Evolutionary conservation across 1,140 invertebrate species (phyloP), one percentile per base, ranked within the genome.

Genomic region (Drosophila trapezifrons): DNA sequence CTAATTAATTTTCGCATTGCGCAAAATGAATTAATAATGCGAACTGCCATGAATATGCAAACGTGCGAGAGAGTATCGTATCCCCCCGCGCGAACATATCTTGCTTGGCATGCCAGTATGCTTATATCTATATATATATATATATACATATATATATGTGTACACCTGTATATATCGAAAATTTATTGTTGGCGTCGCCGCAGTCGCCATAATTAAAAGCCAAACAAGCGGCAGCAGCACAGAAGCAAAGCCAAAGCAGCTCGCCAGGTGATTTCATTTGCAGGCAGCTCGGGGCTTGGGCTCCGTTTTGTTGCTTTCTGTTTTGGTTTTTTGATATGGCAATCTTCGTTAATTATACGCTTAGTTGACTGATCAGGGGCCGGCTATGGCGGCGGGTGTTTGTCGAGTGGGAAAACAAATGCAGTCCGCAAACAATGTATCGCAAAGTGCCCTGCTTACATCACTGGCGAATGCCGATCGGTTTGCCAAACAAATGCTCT

Each of bases 1-100:
- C 84, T 90, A 89, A 89, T 89, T 89, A 89, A 89, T 89, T 89
- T 89, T 89, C 84, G 84, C 75, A 89, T 90, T 89, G 84, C 85
- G 80, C 84, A 80, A 90, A 87, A 89, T 89, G 81, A 89, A 89
- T 89, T 89, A 78, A 90, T 86, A 89, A 86, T 82, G 73, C 73
- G 56, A 84, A 70, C 65, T 84, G 84, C 82, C 83, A 86, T 86
- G 82, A 86, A 86, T 86, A 86, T 86, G 82, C 83, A 86, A 86
- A 86, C 65, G 74, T 76, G 73, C 62, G 73, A 76, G 40, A 17
- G 52, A 56, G 47, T 38, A 37, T 20, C n/a, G n/a, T n/a, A n/a
- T n/a, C n/a, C 32, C 58, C 22, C 40, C 20, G 17, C 22, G 59
- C 47, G 69, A 76, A 63, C 70, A 84, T 67, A 66, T 66, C 60